Evolutionary conservation across 2,113 vertebrate genomes (phyloP).

Genomic region (Chaetops frenatus): DNA sequence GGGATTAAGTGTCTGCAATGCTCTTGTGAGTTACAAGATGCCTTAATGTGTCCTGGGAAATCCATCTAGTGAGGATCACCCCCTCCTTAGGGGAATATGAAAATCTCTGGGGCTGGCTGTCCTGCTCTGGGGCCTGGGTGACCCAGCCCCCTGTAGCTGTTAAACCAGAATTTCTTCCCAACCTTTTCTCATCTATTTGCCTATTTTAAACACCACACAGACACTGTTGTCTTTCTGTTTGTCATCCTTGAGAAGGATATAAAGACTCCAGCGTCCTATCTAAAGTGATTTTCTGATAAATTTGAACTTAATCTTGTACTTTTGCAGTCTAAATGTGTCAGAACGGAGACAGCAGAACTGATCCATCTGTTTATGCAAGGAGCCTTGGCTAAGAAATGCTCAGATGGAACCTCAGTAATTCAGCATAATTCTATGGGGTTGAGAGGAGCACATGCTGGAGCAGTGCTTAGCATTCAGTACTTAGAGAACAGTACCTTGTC

Average conservation of each 20-base stretch:
- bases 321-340: background rate
- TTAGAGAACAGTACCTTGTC: background rate
- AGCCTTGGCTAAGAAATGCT: slow-evolving; percentile 23
- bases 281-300: slow-evolving; percentile 20
- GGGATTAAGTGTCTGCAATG: background rate
- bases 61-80: background rate
- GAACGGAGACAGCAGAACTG: background rate
- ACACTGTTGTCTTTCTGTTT: background rate
- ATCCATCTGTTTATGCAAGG: slow-evolving; percentile 33
- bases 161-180: background rate
- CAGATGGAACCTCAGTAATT: background rate
- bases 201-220: background rate
- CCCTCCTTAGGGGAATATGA: background rate
- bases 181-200: background rate
- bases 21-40: background rate
- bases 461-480: background rate
- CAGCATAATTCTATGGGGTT: slow-evolving; percentile 7
- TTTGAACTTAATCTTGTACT: slow-evolving; percentile 45
- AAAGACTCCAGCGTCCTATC: background rate
- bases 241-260: background rate
- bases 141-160: background rate
- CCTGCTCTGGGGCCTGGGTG: background rate
- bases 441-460: background rate
- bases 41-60: background rate
- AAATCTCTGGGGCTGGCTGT: background rate